These are phyloP conservation scores for Epinotia bilunana DNA, from an alignment of 2,888 invertebrate genomes.

Conservation along the genomic window DNA sequence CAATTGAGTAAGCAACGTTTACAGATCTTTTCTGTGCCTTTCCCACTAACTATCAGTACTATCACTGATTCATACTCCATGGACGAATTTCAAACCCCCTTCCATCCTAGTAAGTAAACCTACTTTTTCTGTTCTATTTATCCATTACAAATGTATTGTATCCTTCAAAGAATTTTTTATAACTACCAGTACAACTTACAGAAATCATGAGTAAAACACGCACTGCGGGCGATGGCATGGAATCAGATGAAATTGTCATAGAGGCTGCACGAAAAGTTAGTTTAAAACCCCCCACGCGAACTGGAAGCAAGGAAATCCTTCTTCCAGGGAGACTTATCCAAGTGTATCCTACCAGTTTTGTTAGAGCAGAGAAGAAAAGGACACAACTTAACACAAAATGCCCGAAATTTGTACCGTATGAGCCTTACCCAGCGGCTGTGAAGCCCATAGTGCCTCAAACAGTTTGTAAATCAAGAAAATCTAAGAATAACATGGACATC, in stretches of 20 bases:
- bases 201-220: slow-evolving; percentile 79
- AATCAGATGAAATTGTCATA: slow-evolving; percentile 77
- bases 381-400: slow-evolving; percentile 85
- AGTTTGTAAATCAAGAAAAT: slow-evolving; percentile 71
- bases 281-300: slow-evolving; percentile 48
- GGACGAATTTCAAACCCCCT: slow-evolving; percentile 59
- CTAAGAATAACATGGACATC: slow-evolving; percentile 86
- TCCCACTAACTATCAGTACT: neutral
- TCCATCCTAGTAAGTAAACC: slow-evolving; percentile 63
- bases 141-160: neutral
- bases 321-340: slow-evolving; percentile 69
- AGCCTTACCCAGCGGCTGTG: slow-evolving; percentile 94
- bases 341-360: slow-evolving; percentile 85
- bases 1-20: slow-evolving; percentile 30
- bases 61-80: slow-evolving; percentile 49
- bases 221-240: slow-evolving; percentile 92
- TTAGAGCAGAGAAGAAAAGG: slow-evolving; percentile 83
- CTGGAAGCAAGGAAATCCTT: slow-evolving; percentile 59
- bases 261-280: slow-evolving; percentile 56
- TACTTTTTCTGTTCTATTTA: slow-evolving; percentile 41
- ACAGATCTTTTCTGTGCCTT: slow-evolving; percentile 2
- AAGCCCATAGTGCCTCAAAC: slow-evolving; percentile 88
- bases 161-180: slow-evolving; percentile 42
- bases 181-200: slow-evolving; percentile 50
- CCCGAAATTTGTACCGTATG: slow-evolving; percentile 94